Evolutionary conservation across 2,113 vertebrate species (phyloP).

Genomic region (Psilopogon haemacephalus): DNA sequence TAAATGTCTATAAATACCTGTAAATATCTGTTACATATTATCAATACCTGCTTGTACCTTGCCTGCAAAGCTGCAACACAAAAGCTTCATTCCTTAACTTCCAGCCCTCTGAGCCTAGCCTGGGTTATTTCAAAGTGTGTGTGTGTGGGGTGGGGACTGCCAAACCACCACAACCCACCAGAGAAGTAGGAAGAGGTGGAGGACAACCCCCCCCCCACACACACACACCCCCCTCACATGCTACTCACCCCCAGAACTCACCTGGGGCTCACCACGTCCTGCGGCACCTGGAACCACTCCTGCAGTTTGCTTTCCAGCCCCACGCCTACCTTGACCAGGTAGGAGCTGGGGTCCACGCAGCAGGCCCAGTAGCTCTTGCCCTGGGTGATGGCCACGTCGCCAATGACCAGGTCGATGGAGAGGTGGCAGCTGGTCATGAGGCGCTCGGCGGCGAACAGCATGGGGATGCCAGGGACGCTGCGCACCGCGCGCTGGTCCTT

Average conservation of each 20-base stretch:
- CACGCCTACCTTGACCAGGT: slow-evolving; percentile 94
- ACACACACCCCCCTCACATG: no score
- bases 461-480: slow-evolving; percentile 88
- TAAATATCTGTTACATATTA: no score
- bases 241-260: slow-evolving; percentile 47
- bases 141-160: no score
- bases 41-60: no score
- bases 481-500: slow-evolving; percentile 92
- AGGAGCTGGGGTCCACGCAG: slow-evolving; percentile 92
- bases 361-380: slow-evolving; percentile 98
- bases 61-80: no score
- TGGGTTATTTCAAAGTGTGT: no score
- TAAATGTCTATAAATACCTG: no score
- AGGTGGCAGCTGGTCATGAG: slow-evolving; percentile 92
- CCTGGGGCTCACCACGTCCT: slow-evolving; percentile 94
- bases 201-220: no score
- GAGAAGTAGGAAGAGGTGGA: no score
- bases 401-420: slow-evolving; percentile 88
- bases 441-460: slow-evolving; percentile 86
- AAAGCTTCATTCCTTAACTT: no score
- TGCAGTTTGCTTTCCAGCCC: slow-evolving; percentile 92
- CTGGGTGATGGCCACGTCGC: slow-evolving; percentile 88
- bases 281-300: slow-evolving; percentile 94
- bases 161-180: no score
- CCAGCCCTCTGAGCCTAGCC: no score